Conservation (phyloP, 2,113 vertebrate genomes). For the Anoplopoma fimbria region DNA sequence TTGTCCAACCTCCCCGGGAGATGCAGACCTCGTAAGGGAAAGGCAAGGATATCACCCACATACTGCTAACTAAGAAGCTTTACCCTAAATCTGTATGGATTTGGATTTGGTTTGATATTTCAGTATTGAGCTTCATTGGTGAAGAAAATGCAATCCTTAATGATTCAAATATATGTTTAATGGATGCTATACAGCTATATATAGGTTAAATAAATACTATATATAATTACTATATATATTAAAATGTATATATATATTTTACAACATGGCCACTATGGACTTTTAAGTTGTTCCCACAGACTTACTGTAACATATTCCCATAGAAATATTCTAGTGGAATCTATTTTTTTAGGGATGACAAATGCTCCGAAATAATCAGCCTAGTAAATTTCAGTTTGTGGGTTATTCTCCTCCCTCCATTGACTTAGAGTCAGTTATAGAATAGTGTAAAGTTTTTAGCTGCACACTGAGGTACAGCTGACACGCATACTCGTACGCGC, state of each 20-base stretch:
- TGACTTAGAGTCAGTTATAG: constrained; percentile 5
- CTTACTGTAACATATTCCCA: background rate
- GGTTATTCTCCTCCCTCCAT: background rate
- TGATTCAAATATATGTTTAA: no score
- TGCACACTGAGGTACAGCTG: constrained; percentile 15
- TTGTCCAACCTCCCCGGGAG: constrained; percentile 50
- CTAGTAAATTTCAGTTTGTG: background rate
- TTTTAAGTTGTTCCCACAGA: background rate
- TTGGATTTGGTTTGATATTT: constrained; percentile 19
- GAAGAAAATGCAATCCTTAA: constrained; percentile 10
- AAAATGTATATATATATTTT: no score
- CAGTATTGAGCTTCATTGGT: background rate
- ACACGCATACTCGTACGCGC: constrained; percentile 29
- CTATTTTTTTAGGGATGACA: background rate
- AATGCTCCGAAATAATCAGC: constrained; percentile 25
- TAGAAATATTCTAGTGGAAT: background rate
- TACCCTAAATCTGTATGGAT: background rate
- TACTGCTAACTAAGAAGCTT: constrained; percentile 8
- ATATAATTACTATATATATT: no score
- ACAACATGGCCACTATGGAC: background rate
- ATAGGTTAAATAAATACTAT: no score
- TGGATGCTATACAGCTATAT: no score
- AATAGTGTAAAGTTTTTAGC: constrained; percentile 29
- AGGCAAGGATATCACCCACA: background rate
- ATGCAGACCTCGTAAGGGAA: constrained; percentile 8